Base-by-base conservation (phyloP, 2,797 vertebrate genomes). In the Florisuga fusca region DNA sequence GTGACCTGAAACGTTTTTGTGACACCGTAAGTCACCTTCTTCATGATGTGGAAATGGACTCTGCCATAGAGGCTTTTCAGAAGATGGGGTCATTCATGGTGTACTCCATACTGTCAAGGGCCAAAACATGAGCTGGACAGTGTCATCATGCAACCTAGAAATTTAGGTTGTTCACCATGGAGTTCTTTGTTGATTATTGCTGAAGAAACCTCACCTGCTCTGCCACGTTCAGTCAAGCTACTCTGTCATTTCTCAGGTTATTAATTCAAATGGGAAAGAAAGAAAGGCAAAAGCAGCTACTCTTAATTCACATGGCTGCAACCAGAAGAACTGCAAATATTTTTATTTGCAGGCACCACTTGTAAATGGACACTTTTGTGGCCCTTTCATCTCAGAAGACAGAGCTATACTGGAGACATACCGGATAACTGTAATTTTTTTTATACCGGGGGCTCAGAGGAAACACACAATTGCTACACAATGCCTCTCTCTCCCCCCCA, bases 401-500 rank as follows among this genome's bases (percentile, higher is more conserved):
- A 74, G n/a, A 21, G 10, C 27, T 80, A 23, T 45, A 73, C 17
- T 2, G 1, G 15, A 68, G 53, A 72, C n/a, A 61, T 5, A 8
- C 33, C 45, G 73, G 22, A 51, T 64, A 50, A 34, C 59, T 21
- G 9, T 34, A 41, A 25, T 25, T 23, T 50, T 50, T 50, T 8
- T 41, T 57, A 43, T 27, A 58, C 15, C 34, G 82, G 36, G 22
- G 26, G 16, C 34, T 78, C 45, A 63, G n/a, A 72, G 57, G 15
- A 87, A 84, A 72, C 20, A 31, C 1, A 3, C 5, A 51, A 15
- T 34, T 72, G 16, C 6, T 50, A 14, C 26, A 22, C 7, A 33
- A 41, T 41, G 38, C 38, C 38, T 14, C 36, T 26, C 15, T 2
- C 23, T 0, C 7, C 6, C 12, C 27, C 6, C 1, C 5, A 41